A percentile compares a stretch with the other conserved stretches of the same genome.
Evolutionary conservation across 2,888 invertebrate species (phyloP).

Genomic region (Ennomos erosarius): DNA sequence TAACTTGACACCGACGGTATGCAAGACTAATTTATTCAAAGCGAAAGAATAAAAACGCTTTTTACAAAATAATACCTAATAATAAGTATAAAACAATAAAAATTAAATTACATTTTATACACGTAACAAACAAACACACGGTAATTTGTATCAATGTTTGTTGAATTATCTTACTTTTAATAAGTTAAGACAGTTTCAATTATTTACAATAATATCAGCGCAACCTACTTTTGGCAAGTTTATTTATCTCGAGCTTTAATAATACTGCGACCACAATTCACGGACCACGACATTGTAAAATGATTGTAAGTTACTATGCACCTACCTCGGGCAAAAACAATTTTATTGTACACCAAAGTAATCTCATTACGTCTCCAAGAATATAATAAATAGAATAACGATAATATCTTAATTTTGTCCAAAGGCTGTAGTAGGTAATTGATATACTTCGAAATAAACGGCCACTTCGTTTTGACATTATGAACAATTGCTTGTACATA

Average conservation of each 20-base stretch:
- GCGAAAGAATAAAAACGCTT: too few species aligned
- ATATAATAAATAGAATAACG: slow-evolving; percentile 49
- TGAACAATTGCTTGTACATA: slow-evolving; percentile 21
- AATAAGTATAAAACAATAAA: too few species aligned
- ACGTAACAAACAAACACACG: too few species aligned
- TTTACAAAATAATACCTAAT: too few species aligned
- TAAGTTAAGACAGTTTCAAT: neutral
- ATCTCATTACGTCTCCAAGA: slow-evolving; percentile 46
- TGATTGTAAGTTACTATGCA: slow-evolving; percentile 18
- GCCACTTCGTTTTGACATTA: slow-evolving; percentile 41
- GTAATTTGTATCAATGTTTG: too few species aligned
- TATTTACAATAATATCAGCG: neutral
- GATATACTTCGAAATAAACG: slow-evolving; percentile 28
- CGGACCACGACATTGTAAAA: slow-evolving; percentile 11
- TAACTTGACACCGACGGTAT: too few species aligned
- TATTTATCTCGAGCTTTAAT: slow-evolving; percentile 1
- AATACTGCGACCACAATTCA: neutral
- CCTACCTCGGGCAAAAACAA: slow-evolving; percentile 15
- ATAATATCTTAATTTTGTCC: slow-evolving; percentile 54
- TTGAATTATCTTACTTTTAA: too few species aligned
- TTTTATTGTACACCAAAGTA: slow-evolving; percentile 41
- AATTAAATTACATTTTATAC: too few species aligned
- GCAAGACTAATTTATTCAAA: too few species aligned
- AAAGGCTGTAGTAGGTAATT: slow-evolving; percentile 17
- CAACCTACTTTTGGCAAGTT: neutral